Base-by-base conservation (phyloP, 2,888 invertebrate genomes). In the Drosophila putrida region DNA sequence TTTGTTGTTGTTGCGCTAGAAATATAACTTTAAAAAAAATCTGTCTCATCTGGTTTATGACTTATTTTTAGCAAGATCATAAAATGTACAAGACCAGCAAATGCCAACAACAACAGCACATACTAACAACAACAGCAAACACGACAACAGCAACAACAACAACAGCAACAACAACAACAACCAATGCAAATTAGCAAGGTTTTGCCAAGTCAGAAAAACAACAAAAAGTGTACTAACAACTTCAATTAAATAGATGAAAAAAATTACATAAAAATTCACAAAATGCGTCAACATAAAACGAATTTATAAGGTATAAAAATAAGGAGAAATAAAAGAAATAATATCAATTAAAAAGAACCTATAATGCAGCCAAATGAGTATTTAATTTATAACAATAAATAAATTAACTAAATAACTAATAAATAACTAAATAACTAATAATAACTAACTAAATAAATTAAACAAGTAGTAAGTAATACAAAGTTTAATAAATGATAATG, bases 41-140 rank as follows among this genome's bases (percentile, higher is more conserved):
- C 65, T 73, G 78, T 84, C 80, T 85, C 78, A 82, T 82, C 78
- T 75, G 66, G 82, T 68, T 75, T 77, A 75, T 78, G 58, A 62
- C 68, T 58, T 82, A 74, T 78, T 81, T 81, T 68, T 70, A 71
- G 58, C 77, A 54, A 67, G 31, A 51, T 50, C 62, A 67, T 71
- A 67, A 66, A 78, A 62, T 10, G n/a, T 33, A 57, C 35, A 49
- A 54, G 36, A 57, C 33, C 28, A 58, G 36, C 55, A 53, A 38
- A 35, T 50, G 43, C 55, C 27, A 25, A 31, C 39, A 54, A 35
- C 41, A 49, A 27, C 25, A 33, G 27, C n/a, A n/a, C n/a, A n/a
- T n/a, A n/a, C n/a, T n/a, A n/a, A n/a, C 28, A 35, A 11, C 54
- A n/a, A 9, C 46, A 54, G 51, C 20, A 53, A 28, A 15, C 27